A percentile compares a stretch with the other conserved stretches of the same genome.
phyloP scores from a whole-genome alignment of 2,888 invertebrate genomes.

The Nematopogon swammerdamellus region DNA sequence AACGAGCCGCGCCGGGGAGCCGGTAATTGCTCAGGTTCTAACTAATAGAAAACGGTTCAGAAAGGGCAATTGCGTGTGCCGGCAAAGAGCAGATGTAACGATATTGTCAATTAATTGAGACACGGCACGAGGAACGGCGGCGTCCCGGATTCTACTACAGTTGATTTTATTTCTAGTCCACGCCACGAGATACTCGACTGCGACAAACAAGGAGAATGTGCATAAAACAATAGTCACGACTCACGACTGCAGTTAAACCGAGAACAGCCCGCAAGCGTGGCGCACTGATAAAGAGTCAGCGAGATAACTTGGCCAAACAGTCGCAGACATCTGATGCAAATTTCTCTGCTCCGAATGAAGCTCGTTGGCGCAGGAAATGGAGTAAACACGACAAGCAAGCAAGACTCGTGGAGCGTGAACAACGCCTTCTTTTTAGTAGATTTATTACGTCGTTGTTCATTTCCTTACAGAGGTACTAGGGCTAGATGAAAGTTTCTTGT shows the following conservation, averaged over 20 bases:
- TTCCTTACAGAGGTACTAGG: too few relatives aligned
- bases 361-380: neutral
- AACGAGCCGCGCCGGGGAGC: neutral
- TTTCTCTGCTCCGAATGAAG: neutral
- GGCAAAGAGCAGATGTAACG: neutral
- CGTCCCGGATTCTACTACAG: too few relatives aligned
- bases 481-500: too few relatives aligned
- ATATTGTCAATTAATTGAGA: neutral
- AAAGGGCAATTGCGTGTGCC: neutral
- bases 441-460: too few relatives aligned
- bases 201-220: too few relatives aligned
- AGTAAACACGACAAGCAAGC: neutral
- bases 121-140: neutral
- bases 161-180: too few relatives aligned
- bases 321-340: neutral
- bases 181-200: too few relatives aligned
- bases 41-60: neutral
- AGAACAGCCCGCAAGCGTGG: too few relatives aligned
- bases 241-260: too few relatives aligned
- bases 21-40: neutral
- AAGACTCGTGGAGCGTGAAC: too few relatives aligned
- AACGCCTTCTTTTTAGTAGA: too few relatives aligned
- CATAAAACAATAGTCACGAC: too few relatives aligned
- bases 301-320: neutral
- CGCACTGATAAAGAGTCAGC: neutral